phyloP scores from a whole-genome alignment of 2,113 vertebrate genomes.

The Ceratotherium simum region DNA sequence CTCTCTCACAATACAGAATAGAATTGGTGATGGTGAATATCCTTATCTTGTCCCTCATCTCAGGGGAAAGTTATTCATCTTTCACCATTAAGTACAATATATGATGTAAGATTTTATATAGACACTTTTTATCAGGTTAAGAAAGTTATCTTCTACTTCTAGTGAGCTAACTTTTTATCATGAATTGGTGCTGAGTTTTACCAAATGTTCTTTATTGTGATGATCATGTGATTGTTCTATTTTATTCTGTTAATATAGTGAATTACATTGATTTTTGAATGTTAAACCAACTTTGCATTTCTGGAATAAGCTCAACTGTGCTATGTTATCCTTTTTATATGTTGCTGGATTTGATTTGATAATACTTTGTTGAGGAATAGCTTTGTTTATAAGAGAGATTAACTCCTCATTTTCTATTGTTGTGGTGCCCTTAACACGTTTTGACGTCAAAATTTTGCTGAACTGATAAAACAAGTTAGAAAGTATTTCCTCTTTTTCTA shows the following conservation, averaged over 20 bases:
- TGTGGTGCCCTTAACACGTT: background rate
- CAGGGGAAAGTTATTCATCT: background rate
- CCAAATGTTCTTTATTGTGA: background rate
- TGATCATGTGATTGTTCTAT: background rate
- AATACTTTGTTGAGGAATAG: background rate
- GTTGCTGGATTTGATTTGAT: background rate
- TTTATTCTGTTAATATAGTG: slow-evolving; percentile 24
- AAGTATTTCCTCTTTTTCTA: background rate
- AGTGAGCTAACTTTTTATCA: background rate
- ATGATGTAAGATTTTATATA: background rate
- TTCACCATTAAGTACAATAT: background rate
- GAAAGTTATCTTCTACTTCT: background rate
- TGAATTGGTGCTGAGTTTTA: background rate
- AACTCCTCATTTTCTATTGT: background rate
- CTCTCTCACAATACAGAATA: background rate
- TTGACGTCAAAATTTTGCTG: background rate
- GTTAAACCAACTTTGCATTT: background rate
- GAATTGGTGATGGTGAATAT: background rate
- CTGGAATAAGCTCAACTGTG: background rate
- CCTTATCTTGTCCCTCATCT: background rate
- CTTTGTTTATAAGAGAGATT: background rate
- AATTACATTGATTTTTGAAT: background rate
- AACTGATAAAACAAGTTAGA: background rate
- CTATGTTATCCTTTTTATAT: background rate
- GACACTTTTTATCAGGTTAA: background rate